Evolutionary conservation across 1,140 invertebrate genomes (phyloP).

Genomic region (Drosophila pachea): DNA sequence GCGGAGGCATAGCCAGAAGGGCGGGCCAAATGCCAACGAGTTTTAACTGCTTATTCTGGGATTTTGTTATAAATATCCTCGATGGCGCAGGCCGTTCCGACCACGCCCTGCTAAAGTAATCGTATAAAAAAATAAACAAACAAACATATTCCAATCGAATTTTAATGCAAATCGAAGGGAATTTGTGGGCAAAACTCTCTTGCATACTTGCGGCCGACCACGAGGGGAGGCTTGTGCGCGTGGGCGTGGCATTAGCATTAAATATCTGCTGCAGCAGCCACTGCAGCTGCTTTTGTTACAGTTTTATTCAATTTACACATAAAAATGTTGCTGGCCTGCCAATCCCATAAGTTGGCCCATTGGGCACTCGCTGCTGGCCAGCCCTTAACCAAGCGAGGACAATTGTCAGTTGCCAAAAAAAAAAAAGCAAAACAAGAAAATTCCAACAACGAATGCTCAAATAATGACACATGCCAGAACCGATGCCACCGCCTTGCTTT

Average conservation of each 20-base stretch:
- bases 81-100: slow-evolving; percentile 30
- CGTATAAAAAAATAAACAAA: slow-evolving; percentile 20
- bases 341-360: background rate
- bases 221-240: slow-evolving; percentile 9
- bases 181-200: slow-evolving; percentile 35
- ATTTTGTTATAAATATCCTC: slow-evolving; percentile 71
- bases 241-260: slow-evolving; percentile 47
- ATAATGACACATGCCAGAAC: slow-evolving; percentile 56
- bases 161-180: slow-evolving; percentile 68
- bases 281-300: slow-evolving; percentile 26
- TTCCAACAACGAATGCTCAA: slow-evolving; percentile 49
- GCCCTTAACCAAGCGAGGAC: slow-evolving; percentile 15
- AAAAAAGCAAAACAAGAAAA: background rate
- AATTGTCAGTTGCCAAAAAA: slow-evolving; percentile 47
- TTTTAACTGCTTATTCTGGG: slow-evolving; percentile 71
- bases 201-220: slow-evolving; percentile 45
- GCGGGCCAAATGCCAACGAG: slow-evolving; percentile 56
- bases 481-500: slow-evolving; percentile 5
- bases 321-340: slow-evolving; percentile 6
- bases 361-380: slow-evolving; percentile 13
- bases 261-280: slow-evolving; percentile 17
- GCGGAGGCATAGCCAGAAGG: slow-evolving; percentile 13
- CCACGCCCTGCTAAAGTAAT: slow-evolving; percentile 35
- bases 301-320: slow-evolving; percentile 55
- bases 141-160: slow-evolving; percentile 62